Evolutionary conservation across 2,888 invertebrate species (phyloP), one percentile per base, ranked within the genome.

Genomic region (Pseudococcus longispinus): DNA sequence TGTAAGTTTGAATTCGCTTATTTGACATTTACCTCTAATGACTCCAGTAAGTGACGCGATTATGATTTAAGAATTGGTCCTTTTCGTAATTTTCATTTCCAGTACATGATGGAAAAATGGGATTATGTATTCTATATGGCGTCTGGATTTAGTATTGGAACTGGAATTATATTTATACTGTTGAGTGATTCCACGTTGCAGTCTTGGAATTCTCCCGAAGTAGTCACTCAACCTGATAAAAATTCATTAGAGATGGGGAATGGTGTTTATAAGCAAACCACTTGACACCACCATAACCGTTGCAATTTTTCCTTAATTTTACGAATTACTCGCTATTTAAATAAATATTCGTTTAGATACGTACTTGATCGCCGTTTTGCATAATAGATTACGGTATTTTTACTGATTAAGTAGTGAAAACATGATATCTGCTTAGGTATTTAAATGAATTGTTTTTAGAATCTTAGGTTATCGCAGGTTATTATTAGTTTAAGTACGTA

Each of bases 1-100:
- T 51, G 83, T 85, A 18, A 86, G 26, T 37, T 82, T 6, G 9
- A 74, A 80, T 80, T 8, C 8, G 2, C 4, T 4, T 15, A 74
- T 92, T 20, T 15, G 13, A 5, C 26, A 5, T 26, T 32, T 15
- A 26, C 26, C 5, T 2, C 3, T 18, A 13, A 4, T 8, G 4
- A 74, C 18, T 55, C 51, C 37, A 37, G 9, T 37, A n/a, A n/a
- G 37, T 37, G 37, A 37, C 9, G 8, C 9, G 37, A 37, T 37
- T 5, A 37, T 37, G 9, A 37, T 37, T n/a, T n/a, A n/a, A n/a
- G 37, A 37, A 8, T 6, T 4, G 1, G 0, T 20, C 6, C 5
- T 74, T n/a, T 32, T 29, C 18, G 37, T 77, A n/a, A 37, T 32
- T 32, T n/a, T 77, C 29, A 18, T 37, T 37, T 32, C 4, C 11